These are phyloP conservation scores for Neoaliturus tenellus DNA, from an alignment of 2,888 invertebrate species.

Conservation along the genomic window DNA sequence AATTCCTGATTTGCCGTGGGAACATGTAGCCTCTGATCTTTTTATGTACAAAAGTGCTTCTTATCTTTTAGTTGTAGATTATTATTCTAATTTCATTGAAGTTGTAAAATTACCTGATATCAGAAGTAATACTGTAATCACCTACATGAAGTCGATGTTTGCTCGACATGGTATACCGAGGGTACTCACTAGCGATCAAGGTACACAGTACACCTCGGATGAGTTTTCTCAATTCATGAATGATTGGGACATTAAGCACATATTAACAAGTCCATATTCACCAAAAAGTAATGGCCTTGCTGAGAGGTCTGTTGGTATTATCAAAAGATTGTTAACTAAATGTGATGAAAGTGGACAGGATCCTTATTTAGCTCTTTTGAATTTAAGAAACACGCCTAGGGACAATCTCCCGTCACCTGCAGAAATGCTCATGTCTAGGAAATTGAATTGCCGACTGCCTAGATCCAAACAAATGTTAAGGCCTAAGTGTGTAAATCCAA, in stretches of 20 bases:
- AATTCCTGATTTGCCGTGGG: slow-evolving; percentile 55
- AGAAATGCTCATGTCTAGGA: slow-evolving; percentile 46
- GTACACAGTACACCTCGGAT: slow-evolving; percentile 38
- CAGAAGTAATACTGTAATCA: slow-evolving; percentile 42
- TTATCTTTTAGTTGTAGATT: slow-evolving; percentile 56
- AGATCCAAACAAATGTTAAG: slow-evolving; percentile 22
- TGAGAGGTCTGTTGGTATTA: slow-evolving; percentile 44
- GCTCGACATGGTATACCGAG: slow-evolving; percentile 46
- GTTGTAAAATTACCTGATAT: slow-evolving; percentile 29
- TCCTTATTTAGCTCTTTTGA: slow-evolving; percentile 49
- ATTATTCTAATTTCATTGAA: slow-evolving; percentile 60
- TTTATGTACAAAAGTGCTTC: slow-evolving; percentile 53
- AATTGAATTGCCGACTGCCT: slow-evolving; percentile 40
- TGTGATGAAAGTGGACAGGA: slow-evolving; percentile 43
- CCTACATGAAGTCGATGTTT: slow-evolving; percentile 51
- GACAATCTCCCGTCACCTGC: slow-evolving; percentile 44
- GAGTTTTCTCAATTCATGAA: slow-evolving; percentile 47
- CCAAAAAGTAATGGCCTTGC: slow-evolving; percentile 50
- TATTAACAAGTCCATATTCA: slow-evolving; percentile 44
- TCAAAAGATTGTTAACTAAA: slow-evolving; percentile 36
- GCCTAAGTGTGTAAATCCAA: neutral
- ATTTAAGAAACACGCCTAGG: slow-evolving; percentile 43
- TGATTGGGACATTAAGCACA: slow-evolving; percentile 29
- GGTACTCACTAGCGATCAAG: slow-evolving; percentile 41
- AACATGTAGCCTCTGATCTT: slow-evolving; percentile 55